Evolutionary conservation across 2,113 vertebrate genomes (phyloP).

Genomic region (Globicephala melas): DNA sequence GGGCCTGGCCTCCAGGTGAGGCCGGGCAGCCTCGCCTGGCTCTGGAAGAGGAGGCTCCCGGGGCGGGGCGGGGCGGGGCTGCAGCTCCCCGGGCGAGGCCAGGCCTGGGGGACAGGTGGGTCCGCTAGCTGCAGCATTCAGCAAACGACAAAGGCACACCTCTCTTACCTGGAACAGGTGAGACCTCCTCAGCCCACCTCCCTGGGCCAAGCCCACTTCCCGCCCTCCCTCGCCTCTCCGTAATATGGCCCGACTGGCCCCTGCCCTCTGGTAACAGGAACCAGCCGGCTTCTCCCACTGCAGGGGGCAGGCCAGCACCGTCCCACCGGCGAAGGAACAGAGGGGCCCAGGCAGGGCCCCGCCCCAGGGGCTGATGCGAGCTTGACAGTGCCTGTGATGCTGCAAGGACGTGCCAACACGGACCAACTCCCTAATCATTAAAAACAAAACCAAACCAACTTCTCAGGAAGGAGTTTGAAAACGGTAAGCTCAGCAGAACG

Average conservation of each 20-base stretch:
- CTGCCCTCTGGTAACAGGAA: background rate
- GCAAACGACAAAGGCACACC: background rate
- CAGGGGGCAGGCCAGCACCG: background rate
- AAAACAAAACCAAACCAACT: background rate
- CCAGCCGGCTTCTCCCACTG: background rate
- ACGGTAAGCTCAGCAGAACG: background rate
- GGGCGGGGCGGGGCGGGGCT: background rate
- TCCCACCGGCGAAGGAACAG: background rate
- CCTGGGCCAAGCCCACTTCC: background rate
- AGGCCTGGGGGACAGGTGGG: background rate
- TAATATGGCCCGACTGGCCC: background rate
- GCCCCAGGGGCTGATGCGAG: background rate
- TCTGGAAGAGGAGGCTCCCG: background rate
- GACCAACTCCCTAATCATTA: background rate
- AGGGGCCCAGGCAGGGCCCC: no score
- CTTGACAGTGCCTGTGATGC: no score
- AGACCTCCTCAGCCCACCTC: background rate
- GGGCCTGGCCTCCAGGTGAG: background rate
- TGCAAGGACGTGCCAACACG: background rate
- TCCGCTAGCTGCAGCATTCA: background rate
- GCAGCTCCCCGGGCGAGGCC: background rate
- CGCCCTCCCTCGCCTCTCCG: background rate
- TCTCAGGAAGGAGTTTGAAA: background rate
- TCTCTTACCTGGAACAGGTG: background rate
- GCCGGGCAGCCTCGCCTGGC: background rate